Base-by-base conservation (phyloP, 1,140 invertebrate species). In the Pogonus chalceus region DNA sequence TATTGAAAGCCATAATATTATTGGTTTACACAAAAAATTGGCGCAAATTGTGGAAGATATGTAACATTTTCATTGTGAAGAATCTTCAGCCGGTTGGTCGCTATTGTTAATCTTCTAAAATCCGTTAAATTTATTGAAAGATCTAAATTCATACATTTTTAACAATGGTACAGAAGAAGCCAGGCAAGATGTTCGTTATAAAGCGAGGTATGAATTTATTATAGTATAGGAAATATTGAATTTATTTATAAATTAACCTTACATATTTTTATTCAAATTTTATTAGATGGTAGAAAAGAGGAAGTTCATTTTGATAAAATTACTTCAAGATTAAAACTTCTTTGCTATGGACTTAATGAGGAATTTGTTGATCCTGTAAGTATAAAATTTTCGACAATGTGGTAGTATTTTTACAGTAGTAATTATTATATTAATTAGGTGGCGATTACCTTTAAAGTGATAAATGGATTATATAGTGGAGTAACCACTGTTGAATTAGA, bases 261-360 rank as follows among this genome's bases (percentile, higher is more conserved):
- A 31, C 50, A 49, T 52, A n/a, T n/a, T n/a, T n/a, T n/a, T n/a
- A n/a, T n/a, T n/a, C n/a, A n/a, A n/a, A n/a, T 18, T 49, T 52
- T 54, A 52, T 53, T 60, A 89, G 93, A 88, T 80, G 93, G 92
- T 0, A 77, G 88, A n/a, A 81, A 87, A 64, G 94, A 99, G 72
- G 83, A 87, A 62, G 88, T 98, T 2, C 89, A 95, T 72, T 92
- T 97, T 72, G 95, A 98, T 71, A 98, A 99, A 80, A 98, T 99
- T 53, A 98, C 95, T 1, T 93, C 90, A 0, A 77, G 96, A 61
- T 93, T 99, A 26, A 82, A 88, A 64, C 98, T 98, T 67, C 76
- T 98, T 49, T 97, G 96, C 65, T 97, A 97, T 78, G 91, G 90
- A 24, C 76, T 98, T 2, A 92, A 98, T 69, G 89, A 88, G 82